Evolutionary conservation across 1,140 invertebrate genomes (phyloP).

Genomic region (Yoshiicerus persimilis): DNA sequence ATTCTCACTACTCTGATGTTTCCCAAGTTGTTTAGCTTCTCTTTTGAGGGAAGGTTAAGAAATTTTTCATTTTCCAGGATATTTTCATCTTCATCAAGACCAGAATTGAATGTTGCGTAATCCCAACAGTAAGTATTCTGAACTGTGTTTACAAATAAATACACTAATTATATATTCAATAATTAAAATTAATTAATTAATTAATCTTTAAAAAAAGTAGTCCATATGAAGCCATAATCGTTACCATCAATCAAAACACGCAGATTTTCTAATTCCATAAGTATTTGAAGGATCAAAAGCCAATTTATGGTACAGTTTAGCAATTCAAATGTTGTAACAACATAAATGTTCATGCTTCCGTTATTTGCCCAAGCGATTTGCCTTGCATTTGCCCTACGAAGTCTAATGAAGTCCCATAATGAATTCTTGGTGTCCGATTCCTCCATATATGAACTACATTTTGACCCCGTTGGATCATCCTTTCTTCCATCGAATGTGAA

Average conservation of each 20-base stretch:
- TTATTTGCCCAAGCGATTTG: slow-evolving; percentile 29
- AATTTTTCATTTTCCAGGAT: neutral
- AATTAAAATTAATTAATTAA: neutral
- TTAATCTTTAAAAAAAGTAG: no score
- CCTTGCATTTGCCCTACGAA: slow-evolving; percentile 15
- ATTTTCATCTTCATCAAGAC: slow-evolving; percentile 39
- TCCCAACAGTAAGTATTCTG: slow-evolving; percentile 48
- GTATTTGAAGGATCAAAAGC: slow-evolving; percentile 31
- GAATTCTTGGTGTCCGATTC: neutral
- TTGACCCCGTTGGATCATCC: slow-evolving; percentile 34
- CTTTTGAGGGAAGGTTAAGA: neutral
- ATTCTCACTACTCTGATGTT: slow-evolving; percentile 31
- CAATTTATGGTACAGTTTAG: slow-evolving; percentile 35
- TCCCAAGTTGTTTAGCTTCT: neutral
- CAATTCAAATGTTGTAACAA: neutral
- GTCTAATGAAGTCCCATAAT: slow-evolving; percentile 34
- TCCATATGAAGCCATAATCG: no score
- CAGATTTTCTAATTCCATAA: slow-evolving; percentile 40
- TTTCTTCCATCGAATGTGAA: slow-evolving; percentile 43
- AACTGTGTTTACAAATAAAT: no score
- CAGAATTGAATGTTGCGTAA: slow-evolving; percentile 42
- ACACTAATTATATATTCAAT: no score
- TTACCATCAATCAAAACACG: slow-evolving; percentile 28
- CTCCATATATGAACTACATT: slow-evolving; percentile 31
- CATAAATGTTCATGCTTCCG: neutral